Evolutionary conservation across 2,888 invertebrate species (phyloP), one percentile per base, ranked within the genome.

Genomic region (Drosophila eohydei): DNA sequence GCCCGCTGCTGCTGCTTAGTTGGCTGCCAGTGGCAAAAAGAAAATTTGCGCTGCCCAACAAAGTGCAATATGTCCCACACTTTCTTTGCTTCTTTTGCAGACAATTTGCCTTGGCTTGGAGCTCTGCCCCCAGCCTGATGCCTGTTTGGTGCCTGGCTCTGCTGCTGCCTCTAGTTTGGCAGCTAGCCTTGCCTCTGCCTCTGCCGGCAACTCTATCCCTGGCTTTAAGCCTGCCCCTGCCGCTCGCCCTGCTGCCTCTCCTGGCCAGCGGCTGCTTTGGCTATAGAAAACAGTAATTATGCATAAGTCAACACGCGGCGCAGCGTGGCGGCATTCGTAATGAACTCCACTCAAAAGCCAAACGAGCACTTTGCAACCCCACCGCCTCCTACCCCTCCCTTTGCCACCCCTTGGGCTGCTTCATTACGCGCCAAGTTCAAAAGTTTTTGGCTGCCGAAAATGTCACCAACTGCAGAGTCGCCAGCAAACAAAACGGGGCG

Each of bases 241-340:
- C n/a, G 26, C 28, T 26, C 28, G 26, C 16, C n/a, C 40, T 26
- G 4, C 14, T 21, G 40, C 36, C 36, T 3, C 51, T 26, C 2
- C 21, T 40, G 11, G 38, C 30, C 26, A 26, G 34, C 16, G 43
- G 59, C 52, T 58, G 54, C 60, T 63, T 30, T 64, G 69, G 58
- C 79, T 61, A 67, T 73, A 87, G 59, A 80, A 87, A 87, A 74
- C 82, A 84, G 84, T 89, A 84, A 84, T 84, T 84, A 89, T 84
- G 89, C 89, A 84, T 82, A 89, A 84, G 84, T 84, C 89, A 84
- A 88, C 89, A 84, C 84, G 84, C 84, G 88, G 89, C 79, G 64
- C 79, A 73, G 69, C 81, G 69, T 69, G 78, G 81, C 81, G 79
- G 79, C 89, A 84, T 84, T 89, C 88, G 89, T 84, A 84, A 84